phyloP scores from a whole-genome alignment of 2,113 vertebrate species.

The Notiomystis cincta region DNA sequence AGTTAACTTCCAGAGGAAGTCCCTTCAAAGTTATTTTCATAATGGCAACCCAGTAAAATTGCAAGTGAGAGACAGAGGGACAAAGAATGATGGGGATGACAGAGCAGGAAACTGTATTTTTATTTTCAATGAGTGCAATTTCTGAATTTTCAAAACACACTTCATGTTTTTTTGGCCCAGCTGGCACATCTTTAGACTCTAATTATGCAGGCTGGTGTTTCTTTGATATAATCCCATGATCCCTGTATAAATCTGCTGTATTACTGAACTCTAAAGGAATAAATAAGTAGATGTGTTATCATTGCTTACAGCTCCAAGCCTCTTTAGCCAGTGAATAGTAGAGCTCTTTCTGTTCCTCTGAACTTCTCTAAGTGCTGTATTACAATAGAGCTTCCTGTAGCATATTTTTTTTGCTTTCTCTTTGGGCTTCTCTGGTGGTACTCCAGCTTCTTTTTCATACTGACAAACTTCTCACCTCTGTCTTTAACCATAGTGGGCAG shows the following conservation, averaged over 20 bases:
- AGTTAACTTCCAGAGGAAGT: background rate
- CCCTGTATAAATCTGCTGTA: background rate
- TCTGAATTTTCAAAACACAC: background rate
- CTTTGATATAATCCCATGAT: background rate
- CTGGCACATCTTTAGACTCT: background rate
- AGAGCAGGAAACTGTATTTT: background rate
- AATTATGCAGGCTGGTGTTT: background rate
- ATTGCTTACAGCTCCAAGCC: background rate
- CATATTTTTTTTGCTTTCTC: background rate
- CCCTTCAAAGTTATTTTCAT: background rate
- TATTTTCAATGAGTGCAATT: background rate
- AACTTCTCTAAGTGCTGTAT: background rate
- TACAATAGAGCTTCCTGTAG: background rate
- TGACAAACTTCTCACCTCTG: background rate
- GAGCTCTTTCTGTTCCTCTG: background rate
- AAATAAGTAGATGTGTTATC: background rate
- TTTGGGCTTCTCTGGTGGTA: background rate
- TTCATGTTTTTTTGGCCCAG: background rate
- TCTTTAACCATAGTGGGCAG: background rate
- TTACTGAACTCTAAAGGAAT: background rate
- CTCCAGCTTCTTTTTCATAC: background rate
- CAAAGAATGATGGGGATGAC: background rate
- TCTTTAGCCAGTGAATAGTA: background rate
- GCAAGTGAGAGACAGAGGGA: background rate
- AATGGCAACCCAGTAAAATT: background rate